Percentiles rank a stretch among this genome's conserved stretches.
phyloP scores from a whole-genome alignment of 2,888 invertebrate species.

The Eilema caniola region DNA sequence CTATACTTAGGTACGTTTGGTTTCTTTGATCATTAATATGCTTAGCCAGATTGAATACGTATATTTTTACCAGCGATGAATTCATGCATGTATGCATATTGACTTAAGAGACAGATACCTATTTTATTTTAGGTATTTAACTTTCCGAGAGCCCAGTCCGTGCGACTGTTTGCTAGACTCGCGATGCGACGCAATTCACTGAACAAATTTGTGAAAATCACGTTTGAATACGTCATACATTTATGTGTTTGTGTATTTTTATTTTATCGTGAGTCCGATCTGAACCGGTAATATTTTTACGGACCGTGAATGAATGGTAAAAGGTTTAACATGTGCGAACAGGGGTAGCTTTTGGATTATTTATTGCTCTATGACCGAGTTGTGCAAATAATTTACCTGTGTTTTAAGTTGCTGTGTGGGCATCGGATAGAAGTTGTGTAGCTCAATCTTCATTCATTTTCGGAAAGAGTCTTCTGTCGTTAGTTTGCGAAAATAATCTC shows the following conservation, averaged over 20 bases:
- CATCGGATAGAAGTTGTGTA: slow-evolving; percentile 54
- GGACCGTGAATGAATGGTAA: slow-evolving; percentile 48
- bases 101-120: slow-evolving; percentile 19
- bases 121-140: slow-evolving; percentile 50
- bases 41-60: not conserved
- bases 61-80: not conserved
- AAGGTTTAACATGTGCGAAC: slow-evolving; percentile 57
- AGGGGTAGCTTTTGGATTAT: slow-evolving; percentile 48
- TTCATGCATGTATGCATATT: not conserved
- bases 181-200: slow-evolving; percentile 64
- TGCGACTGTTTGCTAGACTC: slow-evolving; percentile 57
- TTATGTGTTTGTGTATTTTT: slow-evolving; percentile 60
- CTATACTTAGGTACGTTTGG: no score
- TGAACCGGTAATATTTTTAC: slow-evolving; percentile 56
- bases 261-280: slow-evolving; percentile 60
- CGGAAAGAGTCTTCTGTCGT: slow-evolving; percentile 44
- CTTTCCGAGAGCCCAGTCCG: slow-evolving; percentile 48
- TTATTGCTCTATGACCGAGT: slow-evolving; percentile 45
- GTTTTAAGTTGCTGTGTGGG: slow-evolving; percentile 42
- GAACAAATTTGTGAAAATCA: slow-evolving; percentile 69
- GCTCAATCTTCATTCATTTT: not conserved
- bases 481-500: not conserved
- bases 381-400: slow-evolving; percentile 49
- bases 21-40: no score
- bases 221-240: slow-evolving; percentile 64